Evolutionary conservation across 2,113 vertebrate genomes (phyloP).

Genomic region (Melanerpes aurifrons): DNA sequence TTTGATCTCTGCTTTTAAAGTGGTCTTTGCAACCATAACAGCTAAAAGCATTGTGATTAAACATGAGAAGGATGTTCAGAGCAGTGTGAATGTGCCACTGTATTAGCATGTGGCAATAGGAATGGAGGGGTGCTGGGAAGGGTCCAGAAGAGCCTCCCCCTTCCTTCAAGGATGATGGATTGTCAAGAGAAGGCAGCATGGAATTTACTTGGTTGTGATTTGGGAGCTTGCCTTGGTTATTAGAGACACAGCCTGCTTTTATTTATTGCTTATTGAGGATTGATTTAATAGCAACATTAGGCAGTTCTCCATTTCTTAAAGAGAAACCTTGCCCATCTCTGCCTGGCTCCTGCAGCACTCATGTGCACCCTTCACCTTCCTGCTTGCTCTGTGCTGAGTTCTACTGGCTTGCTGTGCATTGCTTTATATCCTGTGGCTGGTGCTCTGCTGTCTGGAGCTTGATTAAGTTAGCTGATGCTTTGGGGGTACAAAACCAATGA

Average conservation of each 20-base stretch:
- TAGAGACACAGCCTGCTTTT: not conserved
- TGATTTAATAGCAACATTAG: not conserved
- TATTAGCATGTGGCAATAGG: not conserved
- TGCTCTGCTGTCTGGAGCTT: not conserved
- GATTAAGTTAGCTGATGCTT: not conserved
- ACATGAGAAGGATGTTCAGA: not conserved
- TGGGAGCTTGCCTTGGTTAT: not conserved
- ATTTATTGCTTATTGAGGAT: not conserved
- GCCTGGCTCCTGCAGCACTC: not conserved
- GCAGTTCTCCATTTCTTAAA: not conserved
- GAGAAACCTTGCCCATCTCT: not conserved
- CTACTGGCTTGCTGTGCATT: not conserved
- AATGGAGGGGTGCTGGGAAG: not conserved
- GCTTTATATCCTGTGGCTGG: not conserved
- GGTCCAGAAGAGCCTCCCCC: not conserved
- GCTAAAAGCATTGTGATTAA: not conserved
- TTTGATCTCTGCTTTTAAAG: not conserved
- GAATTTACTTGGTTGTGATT: not conserved
- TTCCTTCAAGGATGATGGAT: not conserved
- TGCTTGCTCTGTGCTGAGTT: not conserved
- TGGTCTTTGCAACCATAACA: not conserved
- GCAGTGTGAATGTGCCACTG: not conserved
- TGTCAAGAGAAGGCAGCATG: not conserved
- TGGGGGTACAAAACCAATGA: not conserved
- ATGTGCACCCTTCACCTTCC: not conserved